phyloP scores from a whole-genome alignment of 2,888 invertebrate species.

The Pyrgus malvae region DNA sequence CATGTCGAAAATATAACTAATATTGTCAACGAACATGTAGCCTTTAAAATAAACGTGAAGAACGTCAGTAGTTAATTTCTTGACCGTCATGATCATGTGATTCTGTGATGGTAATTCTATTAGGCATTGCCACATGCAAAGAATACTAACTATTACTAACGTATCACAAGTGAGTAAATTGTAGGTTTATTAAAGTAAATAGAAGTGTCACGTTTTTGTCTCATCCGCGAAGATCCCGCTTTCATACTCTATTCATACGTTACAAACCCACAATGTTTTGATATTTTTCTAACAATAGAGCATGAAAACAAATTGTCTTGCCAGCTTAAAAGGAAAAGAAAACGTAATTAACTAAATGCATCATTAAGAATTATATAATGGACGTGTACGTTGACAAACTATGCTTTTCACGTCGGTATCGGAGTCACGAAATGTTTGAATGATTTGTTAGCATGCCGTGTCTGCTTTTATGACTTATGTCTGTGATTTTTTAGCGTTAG shows the following conservation, averaged over 20 bases:
- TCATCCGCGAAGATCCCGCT: conserved; percentile 29
- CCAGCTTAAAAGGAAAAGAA: conserved; percentile 21
- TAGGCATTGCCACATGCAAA: no score
- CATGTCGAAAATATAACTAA: no score
- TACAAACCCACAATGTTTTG: neutral
- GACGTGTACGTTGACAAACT: conserved; percentile 14
- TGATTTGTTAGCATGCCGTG: conserved; percentile 12
- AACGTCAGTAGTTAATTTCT: no score
- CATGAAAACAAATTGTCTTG: conserved; percentile 1
- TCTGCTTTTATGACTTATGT: neutral
- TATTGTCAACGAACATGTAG: no score
- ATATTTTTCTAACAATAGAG: conserved; percentile 12
- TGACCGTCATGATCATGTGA: neutral
- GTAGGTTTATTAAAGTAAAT: neutral
- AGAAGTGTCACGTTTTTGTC: conserved; percentile 29
- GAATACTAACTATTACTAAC: no score
- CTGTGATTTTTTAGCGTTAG: no score
- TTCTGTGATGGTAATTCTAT: neutral
- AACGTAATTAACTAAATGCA: conserved; percentile 20
- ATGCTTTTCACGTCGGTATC: conserved; percentile 23
- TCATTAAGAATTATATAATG: conserved; percentile 22
- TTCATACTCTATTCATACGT: conserved; percentile 18
- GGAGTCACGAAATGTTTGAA: conserved; percentile 21
- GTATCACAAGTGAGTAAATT: no score
- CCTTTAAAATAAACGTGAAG: no score